Evolutionary conservation across 2,888 invertebrate genomes (phyloP), one percentile per base, ranked within the genome.

Genomic region (Dendrolimus houi): DNA sequence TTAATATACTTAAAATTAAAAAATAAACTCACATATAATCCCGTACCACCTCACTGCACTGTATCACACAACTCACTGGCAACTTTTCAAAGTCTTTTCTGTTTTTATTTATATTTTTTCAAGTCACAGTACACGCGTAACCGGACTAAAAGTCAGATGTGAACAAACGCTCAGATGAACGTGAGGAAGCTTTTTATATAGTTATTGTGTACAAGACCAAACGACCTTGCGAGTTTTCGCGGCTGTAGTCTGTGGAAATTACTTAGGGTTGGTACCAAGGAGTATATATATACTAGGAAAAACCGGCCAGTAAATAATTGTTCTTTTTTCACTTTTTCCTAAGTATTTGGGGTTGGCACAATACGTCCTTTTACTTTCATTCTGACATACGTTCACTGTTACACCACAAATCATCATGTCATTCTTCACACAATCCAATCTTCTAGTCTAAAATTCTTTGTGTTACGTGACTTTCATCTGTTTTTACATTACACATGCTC

Each of bases 11-110:
- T 29, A 29, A 29, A 29, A 29, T 29, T 29, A 6, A 57, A 56
- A 61, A 59, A 61, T 57, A 58, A 60, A 71, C 71, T 71, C 61
- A 71, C 71, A 62, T 64, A 55, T 58, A 65, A 70, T 63, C 61
- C 7, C 12, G 47, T 47, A 47, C 71, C 64, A 70, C 73, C 72
- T 68, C 68, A 65, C 68, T 59, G 67, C 73, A 73, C 72, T 64
- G 64, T 62, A 58, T 64, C 62, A 57, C 73, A 72, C 73, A 67
- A 64, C 64, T 71, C 72, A 72, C 73, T 73, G 66, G 47, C 47
- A 47, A 47, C 9, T 47, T 47, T 47, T 10, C 47, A 47, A 47
- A 12, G 12, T 12, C 9, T 9, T 47, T 9, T 47, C 47, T 10
- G 47, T 47, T 47, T 47, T 47, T 47, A 47, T 47, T 47, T 47